These are phyloP conservation scores for Xerus inauris DNA, from an alignment of 2,113 vertebrate species.

Conservation along the genomic window DNA sequence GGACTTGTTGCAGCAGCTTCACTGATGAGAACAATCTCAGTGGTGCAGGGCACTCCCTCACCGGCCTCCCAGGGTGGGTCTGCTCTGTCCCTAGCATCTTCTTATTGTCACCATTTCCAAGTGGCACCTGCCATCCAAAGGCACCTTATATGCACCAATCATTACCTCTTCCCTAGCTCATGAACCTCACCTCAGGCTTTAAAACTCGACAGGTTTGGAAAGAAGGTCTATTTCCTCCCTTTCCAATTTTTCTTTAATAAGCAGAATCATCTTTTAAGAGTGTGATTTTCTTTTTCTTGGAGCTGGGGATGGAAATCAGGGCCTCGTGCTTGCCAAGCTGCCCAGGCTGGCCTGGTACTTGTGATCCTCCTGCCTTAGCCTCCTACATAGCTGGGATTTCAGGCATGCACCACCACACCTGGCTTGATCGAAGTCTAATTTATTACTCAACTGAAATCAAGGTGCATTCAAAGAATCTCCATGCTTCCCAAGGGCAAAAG, in stretches of 20 bases:
- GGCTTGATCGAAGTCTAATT: neutral
- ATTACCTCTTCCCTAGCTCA: neutral
- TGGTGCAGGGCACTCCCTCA: neutral
- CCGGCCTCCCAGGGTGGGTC: neutral
- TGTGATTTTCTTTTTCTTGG: too few species aligned
- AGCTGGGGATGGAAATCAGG: neutral
- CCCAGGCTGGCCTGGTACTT: neutral
- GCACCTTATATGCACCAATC: neutral
- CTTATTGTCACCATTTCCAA: neutral
- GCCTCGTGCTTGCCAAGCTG: neutral
- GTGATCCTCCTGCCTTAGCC: neutral
- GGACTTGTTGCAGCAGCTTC: neutral
- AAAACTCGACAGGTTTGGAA: neutral
- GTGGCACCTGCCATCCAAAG: neutral
- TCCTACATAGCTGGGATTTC: neutral
- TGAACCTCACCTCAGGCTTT: neutral
- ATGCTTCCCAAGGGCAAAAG: neutral
- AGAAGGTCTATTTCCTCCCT: neutral
- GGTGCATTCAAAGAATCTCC: neutral
- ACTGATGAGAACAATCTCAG: neutral
- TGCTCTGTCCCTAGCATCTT: neutral
- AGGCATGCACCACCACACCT: too few species aligned
- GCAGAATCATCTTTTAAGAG: neutral
- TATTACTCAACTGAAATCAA: neutral
- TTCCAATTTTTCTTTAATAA: neutral